These are phyloP conservation scores for Laspeyria flexula DNA, from an alignment of 2,888 invertebrate species.

Conservation along the genomic window DNA sequence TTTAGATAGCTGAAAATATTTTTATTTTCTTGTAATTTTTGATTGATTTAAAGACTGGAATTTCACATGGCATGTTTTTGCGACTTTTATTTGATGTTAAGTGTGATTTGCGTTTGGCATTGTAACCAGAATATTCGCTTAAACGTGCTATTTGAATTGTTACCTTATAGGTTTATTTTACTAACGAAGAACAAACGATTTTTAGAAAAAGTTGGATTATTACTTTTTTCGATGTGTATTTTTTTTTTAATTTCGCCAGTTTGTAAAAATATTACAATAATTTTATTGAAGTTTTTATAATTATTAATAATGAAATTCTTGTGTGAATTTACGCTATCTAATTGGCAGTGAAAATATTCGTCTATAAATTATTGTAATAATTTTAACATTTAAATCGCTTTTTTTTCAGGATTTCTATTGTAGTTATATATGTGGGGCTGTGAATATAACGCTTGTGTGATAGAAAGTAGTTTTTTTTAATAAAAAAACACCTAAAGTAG, in stretches of 20 bases:
- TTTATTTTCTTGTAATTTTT: not conserved
- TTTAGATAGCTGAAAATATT: no score
- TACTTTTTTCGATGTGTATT: not conserved
- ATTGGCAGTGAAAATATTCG: no score
- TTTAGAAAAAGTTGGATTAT: not conserved
- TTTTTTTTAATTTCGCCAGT: not conserved
- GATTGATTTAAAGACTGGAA: not conserved
- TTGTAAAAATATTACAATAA: not conserved
- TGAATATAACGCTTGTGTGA: not conserved
- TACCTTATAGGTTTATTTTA: no score
- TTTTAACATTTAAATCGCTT: not conserved
- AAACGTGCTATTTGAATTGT: no score
- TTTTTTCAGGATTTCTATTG: conserved; percentile 6
- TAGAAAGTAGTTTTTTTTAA: not conserved
- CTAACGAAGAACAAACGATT: no score
- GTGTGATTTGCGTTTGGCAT: no score
- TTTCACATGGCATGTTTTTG: not conserved
- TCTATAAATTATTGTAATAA: not conserved
- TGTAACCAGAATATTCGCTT: no score
- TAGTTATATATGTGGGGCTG: not conserved
- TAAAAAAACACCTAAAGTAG: not conserved
- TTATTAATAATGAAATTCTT: no score
- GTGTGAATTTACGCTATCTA: no score
- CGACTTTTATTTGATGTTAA: not conserved
- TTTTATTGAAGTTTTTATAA: no score